Conservation (phyloP, 2,797 vertebrate genomes). For the Cynopterus sphinx region DNA sequence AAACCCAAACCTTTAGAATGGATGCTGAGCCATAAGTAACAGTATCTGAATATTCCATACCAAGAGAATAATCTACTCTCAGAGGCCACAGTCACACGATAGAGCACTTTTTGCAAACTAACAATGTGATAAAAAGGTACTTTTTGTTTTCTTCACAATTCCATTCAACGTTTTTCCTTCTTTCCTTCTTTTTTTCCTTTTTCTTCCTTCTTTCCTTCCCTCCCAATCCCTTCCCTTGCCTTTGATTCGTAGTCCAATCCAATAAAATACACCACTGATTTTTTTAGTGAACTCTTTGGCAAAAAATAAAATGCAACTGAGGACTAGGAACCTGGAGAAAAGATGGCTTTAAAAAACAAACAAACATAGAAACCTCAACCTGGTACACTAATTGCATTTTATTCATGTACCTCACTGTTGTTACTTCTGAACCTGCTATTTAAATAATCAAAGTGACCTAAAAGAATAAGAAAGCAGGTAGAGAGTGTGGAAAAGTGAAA, state of each 20-base stretch:
- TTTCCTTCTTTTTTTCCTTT: neutral
- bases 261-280: neutral
- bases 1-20: neutral
- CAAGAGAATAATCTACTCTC: neutral
- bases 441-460: slow-evolving; percentile 29
- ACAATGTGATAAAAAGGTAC: neutral
- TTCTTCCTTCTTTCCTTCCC: neutral
- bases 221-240: neutral
- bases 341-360: neutral
- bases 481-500: neutral
- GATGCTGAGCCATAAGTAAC: neutral
- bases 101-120: neutral
- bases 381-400: neutral
- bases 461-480: neutral
- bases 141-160: neutral
- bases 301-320: no score
- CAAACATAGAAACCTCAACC: neutral
- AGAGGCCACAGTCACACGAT: neutral
- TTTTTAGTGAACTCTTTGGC: neutral
- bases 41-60: neutral
- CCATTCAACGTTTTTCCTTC: neutral
- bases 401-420: neutral
- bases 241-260: neutral
- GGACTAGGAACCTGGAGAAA: no score
- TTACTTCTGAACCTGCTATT: neutral